Evolutionary conservation across 2,797 vertebrate species (phyloP), one percentile per base, ranked within the genome.

Genomic region (Sitta carolinensis): DNA sequence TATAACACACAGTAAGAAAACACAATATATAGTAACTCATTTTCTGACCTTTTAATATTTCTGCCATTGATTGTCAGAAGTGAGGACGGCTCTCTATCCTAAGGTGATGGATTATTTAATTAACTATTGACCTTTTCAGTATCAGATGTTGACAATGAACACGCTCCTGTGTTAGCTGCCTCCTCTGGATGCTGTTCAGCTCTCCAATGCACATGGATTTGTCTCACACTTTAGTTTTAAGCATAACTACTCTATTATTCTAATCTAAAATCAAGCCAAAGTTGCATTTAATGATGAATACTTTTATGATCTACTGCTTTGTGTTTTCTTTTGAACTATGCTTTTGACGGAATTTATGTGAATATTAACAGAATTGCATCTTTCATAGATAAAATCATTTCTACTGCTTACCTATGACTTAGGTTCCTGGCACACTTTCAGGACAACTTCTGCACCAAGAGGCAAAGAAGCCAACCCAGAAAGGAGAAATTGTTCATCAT

Each of bases 81-180:
- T 98, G 98, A 98, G 96, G 98, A 98, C 81, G 98, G 98, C 98
- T 98, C 98, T 98, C 98, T 98, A 98, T 99, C 98, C 98, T 98
- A 98, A 99, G 98, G 99, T 99, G 99, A 99, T 99, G 99, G 99
- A 99, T 99, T 99, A 99, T 99, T 99, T 99, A 99, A 99, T 99
- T 99, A 99, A 99, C 99, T 99, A 98, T 99, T 99, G 99, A 99
- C 99, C 99, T 99, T 99, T 99, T 98, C 98, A 97, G 97, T 97
- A 98, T 98, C 98, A 98, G 98, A 98, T 98, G 98, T 99, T 98
- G 98, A 99, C 98, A 98, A 99, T 98, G 98, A 98, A 98, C 98
- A 98, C 92, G 94, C 97, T 98, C 98, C 98, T 98, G 97, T 98
- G 98, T 98, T 98, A 98, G 98, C 98, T 91, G 98, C 97, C 97